Percentiles rank a stretch among this genome's conserved stretches.
Conservation (phyloP, 2,113 vertebrate species). For the Ciconia maguari region DNA sequence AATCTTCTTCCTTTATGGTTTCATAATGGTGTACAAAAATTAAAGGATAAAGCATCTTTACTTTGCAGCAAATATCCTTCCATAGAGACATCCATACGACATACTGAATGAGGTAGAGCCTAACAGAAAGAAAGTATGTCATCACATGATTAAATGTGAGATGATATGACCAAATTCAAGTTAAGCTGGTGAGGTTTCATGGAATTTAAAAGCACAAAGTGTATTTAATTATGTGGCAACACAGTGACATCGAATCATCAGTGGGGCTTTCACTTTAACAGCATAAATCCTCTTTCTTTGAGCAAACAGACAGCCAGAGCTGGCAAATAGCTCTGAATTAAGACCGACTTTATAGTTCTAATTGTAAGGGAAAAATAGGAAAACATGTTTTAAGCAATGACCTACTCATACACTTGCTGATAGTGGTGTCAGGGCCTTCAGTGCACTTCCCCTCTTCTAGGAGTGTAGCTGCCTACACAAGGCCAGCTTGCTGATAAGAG, state of each 20-base stretch:
- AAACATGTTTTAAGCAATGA: background rate
- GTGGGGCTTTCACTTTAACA: background rate
- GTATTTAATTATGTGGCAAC: background rate
- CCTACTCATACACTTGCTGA: background rate
- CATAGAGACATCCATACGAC: background rate
- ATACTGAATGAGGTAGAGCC: background rate
- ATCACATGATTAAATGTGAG: background rate
- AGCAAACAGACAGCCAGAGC: background rate
- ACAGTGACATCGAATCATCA: background rate
- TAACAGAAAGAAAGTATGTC: background rate
- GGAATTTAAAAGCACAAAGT: background rate
- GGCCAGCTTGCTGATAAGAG: background rate
- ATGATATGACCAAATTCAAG: background rate
- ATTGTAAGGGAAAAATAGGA: background rate
- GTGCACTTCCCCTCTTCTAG: background rate
- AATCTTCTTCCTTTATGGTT: background rate
- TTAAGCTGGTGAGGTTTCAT: background rate
- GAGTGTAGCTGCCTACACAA: background rate
- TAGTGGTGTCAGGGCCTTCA: fast-evolving
- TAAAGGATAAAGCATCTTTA: background rate
- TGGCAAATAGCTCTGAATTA: background rate
- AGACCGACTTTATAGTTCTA: background rate
- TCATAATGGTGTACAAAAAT: background rate
- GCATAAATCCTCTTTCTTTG: background rate
- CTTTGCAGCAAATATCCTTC: background rate